Evolutionary conservation across 2,888 invertebrate species (phyloP).

Genomic region (Lagria hirta): DNA sequence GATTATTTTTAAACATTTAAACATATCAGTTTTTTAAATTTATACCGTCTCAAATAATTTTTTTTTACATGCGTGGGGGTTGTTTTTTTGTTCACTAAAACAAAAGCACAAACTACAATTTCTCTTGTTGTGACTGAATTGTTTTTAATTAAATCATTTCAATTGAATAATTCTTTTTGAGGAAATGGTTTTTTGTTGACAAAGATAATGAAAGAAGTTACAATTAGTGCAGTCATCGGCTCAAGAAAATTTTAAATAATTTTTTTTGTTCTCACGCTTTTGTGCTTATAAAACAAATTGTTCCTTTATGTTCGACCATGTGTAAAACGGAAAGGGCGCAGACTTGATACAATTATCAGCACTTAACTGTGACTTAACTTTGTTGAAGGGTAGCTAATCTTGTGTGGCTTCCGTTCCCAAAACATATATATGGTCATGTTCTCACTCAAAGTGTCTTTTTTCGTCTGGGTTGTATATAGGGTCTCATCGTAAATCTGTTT

Average conservation of each 20-base stretch:
- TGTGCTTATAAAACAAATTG: constrained; percentile 6
- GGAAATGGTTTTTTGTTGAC: no score
- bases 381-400: constrained; percentile 27
- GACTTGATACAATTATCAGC: constrained; percentile 37
- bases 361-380: constrained; percentile 43
- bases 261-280: constrained; percentile 18
- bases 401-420: constrained; percentile 12
- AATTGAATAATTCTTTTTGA: no score
- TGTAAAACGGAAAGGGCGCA: constrained; percentile 36
- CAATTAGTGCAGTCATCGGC: constrained; percentile 6
- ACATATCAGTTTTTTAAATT: no score
- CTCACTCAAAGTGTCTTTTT: constrained; percentile 11
- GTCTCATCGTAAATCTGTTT: constrained; percentile 12
- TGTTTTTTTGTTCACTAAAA: no score
- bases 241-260: constrained; percentile 8
- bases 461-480: no score
- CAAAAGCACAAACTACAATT: no score
- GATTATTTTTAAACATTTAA: no score
- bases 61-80: no score
- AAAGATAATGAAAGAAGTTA: constrained; percentile 5
- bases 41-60: no score
- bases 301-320: constrained; percentile 15
- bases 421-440: constrained; percentile 15
- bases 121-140: no score
- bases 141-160: no score